These are phyloP conservation scores for Muraenolepis orangiensis DNA, from an alignment of 2,797 vertebrate species.

Conservation along the genomic window DNA sequence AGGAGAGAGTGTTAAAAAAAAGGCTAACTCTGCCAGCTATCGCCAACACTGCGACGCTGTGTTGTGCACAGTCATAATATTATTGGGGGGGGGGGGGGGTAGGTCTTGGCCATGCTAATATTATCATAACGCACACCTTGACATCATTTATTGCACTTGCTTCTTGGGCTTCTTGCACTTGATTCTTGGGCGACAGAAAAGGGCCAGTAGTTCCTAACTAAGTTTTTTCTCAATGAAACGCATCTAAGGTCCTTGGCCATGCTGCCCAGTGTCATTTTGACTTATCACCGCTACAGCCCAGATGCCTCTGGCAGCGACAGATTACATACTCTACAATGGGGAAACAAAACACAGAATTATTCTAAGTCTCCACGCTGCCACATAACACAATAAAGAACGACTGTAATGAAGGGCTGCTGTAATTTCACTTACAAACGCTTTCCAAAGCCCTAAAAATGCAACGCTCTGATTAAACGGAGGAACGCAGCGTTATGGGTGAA, in stretches of 20 bases:
- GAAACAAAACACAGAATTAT: conserved; percentile 31
- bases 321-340: conserved; percentile 23
- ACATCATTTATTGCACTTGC: not conserved
- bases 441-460: not conserved
- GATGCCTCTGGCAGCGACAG: conserved; percentile 9
- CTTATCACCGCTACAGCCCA: not conserved
- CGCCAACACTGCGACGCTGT: conserved; percentile 2
- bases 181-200: not conserved
- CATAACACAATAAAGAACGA: not conserved
- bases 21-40: conserved; percentile 8
- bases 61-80: not conserved
- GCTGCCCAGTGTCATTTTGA: not conserved
- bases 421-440: not conserved
- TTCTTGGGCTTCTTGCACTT: too few species aligned
- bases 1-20: conserved; percentile 29
- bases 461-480: not conserved
- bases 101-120: not conserved
- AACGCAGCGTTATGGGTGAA: not conserved
- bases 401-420: not conserved
- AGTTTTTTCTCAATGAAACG: not conserved
- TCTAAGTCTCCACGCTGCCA: not conserved
- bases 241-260: not conserved
- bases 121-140: not conserved
- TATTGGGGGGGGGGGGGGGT: not conserved
- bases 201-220: not conserved